Evolutionary conservation across 2,797 vertebrate genomes (phyloP), one percentile per base, ranked within the genome.

Genomic region (Zalophus californianus): DNA sequence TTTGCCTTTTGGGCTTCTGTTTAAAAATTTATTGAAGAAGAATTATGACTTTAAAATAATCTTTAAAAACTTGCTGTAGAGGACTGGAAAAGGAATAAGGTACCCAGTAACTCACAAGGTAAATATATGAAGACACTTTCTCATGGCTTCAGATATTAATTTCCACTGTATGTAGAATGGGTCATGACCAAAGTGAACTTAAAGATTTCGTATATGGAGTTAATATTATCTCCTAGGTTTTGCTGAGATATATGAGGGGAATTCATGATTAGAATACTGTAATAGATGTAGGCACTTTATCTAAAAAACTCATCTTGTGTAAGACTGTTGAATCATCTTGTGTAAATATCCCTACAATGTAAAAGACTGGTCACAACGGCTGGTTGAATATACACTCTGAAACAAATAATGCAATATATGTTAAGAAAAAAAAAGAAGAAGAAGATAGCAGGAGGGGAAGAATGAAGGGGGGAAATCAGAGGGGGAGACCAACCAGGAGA

Each of bases 11-110:
- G 32, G 62, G n/a, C 35, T 92, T 94, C 25, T 94, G 41, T 44
- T 89, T 92, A 90, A 85, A 90, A 89, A n/a, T 58, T 92, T 29
- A 91, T 35, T 72, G 38, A 91, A 91, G 48, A 95, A 80, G 20
- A 92, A 78, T 86, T 94, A 29, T 79, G 54, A 12, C 27, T 94
- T 95, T 41, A 25, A 82, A 89, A 95, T 44, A 4, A 0, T 70
- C 91, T 94, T 77, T 77, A 20, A 86, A 85, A 92, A 50, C 10
- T 32, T 77, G 7, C 5, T 32, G 8, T 90, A 70, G 70, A 80
- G 87, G 56, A 96, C 88, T 35, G 54, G 50, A 92, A 90, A 80
- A 64, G n/a, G 29, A 84, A 90, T n/a, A 86, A 48, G 21, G 1
- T 52, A 18, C 23, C 68, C 32, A 92, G 64, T 44, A 85, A 97